Conservation (phyloP, 2,888 invertebrate species). For the Byasa hedistus region DNA sequence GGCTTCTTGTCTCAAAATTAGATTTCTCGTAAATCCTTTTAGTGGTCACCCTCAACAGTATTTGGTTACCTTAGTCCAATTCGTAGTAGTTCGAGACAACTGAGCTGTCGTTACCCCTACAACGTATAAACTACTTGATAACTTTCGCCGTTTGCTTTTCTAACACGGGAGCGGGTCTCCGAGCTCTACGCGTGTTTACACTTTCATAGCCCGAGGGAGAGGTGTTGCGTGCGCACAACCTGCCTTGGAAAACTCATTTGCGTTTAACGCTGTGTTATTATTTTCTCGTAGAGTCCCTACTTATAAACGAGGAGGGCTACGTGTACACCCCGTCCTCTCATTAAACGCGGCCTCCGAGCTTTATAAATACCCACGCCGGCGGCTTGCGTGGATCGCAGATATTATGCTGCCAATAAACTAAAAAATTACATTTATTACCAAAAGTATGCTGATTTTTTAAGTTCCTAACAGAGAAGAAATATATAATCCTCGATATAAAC, state of each 20-base stretch:
- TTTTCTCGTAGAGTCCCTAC: conserved; percentile 11
- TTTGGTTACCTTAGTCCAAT: no score
- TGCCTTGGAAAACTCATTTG: conserved; percentile 24
- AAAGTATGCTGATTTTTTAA: no score
- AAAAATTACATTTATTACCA: no score
- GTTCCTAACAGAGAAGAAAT: no score
- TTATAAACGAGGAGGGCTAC: not conserved
- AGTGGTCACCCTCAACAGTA: no score
- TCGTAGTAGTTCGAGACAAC: no score
- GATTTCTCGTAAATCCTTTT: no score
- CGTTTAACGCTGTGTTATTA: conserved; percentile 22
- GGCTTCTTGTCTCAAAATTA: no score
- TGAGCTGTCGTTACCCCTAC: no score
- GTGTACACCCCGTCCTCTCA: conserved; percentile 9
- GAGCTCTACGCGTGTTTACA: conserved; percentile 4
- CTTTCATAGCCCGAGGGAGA: conserved; percentile 26
- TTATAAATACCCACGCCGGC: conserved; percentile 24
- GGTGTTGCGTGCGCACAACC: conserved; percentile 19
- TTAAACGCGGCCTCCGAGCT: conserved; percentile 19
- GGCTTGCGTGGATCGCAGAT: no score
- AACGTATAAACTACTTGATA: not conserved
- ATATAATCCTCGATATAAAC: no score
- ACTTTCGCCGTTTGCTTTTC: conserved; percentile 9
- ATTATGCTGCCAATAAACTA: no score
- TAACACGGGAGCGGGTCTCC: not conserved